Percentiles rank a stretch among this genome's conserved stretches.
Conservation (phyloP, 2,113 vertebrate species). For the Serranochromis macrocephalus region DNA sequence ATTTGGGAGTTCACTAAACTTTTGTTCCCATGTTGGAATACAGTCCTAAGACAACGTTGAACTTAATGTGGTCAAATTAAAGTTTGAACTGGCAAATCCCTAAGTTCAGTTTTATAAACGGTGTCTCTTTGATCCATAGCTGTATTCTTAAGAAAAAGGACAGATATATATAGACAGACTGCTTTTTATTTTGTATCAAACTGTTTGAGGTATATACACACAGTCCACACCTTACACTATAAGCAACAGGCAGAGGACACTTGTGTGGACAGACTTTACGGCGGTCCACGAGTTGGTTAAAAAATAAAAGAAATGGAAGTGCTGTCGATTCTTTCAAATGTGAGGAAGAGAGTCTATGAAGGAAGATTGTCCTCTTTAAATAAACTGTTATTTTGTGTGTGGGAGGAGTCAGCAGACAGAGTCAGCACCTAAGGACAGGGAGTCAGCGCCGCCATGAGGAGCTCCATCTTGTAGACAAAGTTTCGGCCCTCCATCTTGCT, state of each 20-base stretch:
- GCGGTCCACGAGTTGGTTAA: not conserved
- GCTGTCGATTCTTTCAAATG: not conserved
- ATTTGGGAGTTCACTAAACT: not conserved
- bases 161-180: not conserved
- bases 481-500: constrained; percentile 95
- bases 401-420: not conserved
- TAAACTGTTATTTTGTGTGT: not conserved
- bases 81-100: not conserved
- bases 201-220: not conserved
- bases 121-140: not conserved
- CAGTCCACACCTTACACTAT: not conserved
- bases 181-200: not conserved
- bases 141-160: not conserved
- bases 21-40: not conserved
- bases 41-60: accelerated
- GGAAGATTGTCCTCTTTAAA: not conserved
- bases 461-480: constrained; percentile 98
- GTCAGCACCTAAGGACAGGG: constrained; percentile 67
- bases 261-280: not conserved
- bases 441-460: constrained; percentile 92
- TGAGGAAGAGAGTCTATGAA: not conserved
- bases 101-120: not conserved
- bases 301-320: not conserved
- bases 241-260: not conserved
- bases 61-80: not conserved